Base-by-base conservation (phyloP, 2,797 vertebrate genomes). In the Prionace glauca region DNA sequence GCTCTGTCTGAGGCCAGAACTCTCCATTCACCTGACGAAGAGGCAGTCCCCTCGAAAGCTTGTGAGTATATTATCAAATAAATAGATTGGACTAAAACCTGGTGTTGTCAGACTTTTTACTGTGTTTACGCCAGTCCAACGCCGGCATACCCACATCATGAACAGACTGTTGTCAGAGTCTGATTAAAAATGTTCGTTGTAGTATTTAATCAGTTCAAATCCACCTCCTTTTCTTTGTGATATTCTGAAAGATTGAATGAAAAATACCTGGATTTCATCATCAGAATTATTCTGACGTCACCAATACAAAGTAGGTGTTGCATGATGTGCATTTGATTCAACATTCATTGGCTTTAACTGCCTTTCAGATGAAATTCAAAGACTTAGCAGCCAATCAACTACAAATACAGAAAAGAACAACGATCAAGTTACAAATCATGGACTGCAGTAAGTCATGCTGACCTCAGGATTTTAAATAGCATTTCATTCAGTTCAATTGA, bases 361-460 rank as follows among this genome's bases (percentile, higher is more conserved):
- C 45, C 93, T 77, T 77, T 95, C 71, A 95, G 41, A 56, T 77
- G 93, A n/a, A 45, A 95, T 41, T 74, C 93, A 95, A 95, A 14
- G 41, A 94, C 67, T 74, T 72, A 94, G 93, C 69, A 94, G 41
- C 67, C 69, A 94, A 16, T 94, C 93, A 74, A 65, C 22, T 45
- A 36, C 41, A 74, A 77, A 77, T 77, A 92, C 29, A 26, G 50
- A 77, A 95, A 71, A 94, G 36, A 94, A 50, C 11, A 94, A 29
- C 11, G 71, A 95, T 77, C 69, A 95, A 72, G 71, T 74, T 95
- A 50, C 45, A 60, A 56, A 74, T 77, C 71, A 94, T 74, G 93
- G 93, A 77, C 41, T 72, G 26, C 93, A 77, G 36, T 50, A 77
- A 56, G 29, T 95, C 45, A 95, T 95, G 41, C 71, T 95, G 71